Evolutionary conservation across 2,888 invertebrate species (phyloP).

Genomic region (Acanthopleura granulata): DNA sequence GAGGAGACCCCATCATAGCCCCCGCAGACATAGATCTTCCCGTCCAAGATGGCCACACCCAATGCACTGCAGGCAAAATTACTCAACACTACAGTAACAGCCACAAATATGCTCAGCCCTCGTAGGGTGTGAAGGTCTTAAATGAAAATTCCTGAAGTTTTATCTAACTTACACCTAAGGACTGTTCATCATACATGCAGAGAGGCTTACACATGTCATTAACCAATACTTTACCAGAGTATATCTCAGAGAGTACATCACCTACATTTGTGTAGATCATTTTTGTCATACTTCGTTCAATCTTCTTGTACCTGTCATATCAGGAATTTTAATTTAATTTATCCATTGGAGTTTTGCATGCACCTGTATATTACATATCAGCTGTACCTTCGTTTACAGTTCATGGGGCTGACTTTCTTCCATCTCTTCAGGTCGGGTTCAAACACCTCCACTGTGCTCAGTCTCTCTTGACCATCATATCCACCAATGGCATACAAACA

Average conservation of each 20-base stretch:
- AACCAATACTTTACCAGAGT: no score
- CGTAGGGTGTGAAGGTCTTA: no score
- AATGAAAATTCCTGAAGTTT: no score
- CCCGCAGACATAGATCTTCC: constrained; percentile 66
- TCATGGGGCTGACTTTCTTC: constrained; percentile 84
- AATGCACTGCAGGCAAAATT: constrained; percentile 59
- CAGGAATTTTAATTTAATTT: no score
- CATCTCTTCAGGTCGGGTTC: constrained; percentile 81
- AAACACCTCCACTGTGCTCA: constrained; percentile 88
- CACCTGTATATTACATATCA: background rate
- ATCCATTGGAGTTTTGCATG: background rate
- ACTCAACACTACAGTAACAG: background rate
- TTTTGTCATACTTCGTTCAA: no score
- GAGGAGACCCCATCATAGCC: constrained; percentile 69
- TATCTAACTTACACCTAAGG: no score
- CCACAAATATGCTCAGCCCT: no score
- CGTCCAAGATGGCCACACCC: constrained; percentile 64
- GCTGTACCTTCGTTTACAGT: constrained; percentile 81
- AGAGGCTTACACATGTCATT: no score
- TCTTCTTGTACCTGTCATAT: no score
- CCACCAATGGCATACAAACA: constrained; percentile 79
- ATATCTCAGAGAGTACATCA: no score
- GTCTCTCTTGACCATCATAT: constrained; percentile 85
- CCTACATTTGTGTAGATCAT: no score
- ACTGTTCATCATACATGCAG: no score